phyloP scores from a whole-genome alignment of 1,140 invertebrate genomes.

The Drosophila novamexicana region DNA sequence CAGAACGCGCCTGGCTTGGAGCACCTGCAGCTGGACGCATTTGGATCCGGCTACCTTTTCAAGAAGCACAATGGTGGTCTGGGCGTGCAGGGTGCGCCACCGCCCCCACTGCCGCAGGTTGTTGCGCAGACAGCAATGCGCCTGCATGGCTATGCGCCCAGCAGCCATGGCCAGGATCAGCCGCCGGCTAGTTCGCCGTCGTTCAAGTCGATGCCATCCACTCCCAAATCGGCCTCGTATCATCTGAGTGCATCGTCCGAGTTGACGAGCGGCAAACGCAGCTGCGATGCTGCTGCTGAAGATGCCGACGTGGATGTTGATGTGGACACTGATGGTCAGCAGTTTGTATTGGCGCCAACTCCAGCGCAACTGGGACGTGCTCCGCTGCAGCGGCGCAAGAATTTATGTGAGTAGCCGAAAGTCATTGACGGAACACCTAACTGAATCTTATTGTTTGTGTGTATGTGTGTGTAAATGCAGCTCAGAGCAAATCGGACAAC shows the following conservation, averaged over 20 bases:
- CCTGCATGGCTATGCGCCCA: slow-evolving; percentile 68
- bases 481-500: slow-evolving; percentile 74
- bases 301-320: slow-evolving; percentile 80
- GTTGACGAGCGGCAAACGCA: slow-evolving; percentile 52
- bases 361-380: slow-evolving; percentile 95
- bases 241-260: slow-evolving; percentile 69
- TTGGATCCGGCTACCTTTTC: slow-evolving; percentile 56
- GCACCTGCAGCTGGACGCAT: slow-evolving; percentile 63
- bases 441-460: neutral
- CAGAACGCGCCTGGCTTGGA: slow-evolving; percentile 53
- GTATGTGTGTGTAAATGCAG: slow-evolving; percentile 12
- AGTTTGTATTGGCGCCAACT: slow-evolving; percentile 95
- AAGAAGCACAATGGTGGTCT: slow-evolving; percentile 72
- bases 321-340: slow-evolving; percentile 85
- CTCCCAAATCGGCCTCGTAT: slow-evolving; percentile 74
- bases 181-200: slow-evolving; percentile 68
- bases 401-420: slow-evolving; percentile 64
- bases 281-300: slow-evolving; percentile 21
- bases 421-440: neutral
- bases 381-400: slow-evolving; percentile 89
- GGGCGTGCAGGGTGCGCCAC: slow-evolving; percentile 37
- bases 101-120: slow-evolving; percentile 52
- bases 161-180: slow-evolving; percentile 48
- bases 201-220: slow-evolving; percentile 76
- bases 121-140: slow-evolving; percentile 67